phyloP scores from a whole-genome alignment of 2,113 vertebrate genomes.

The Hemibagrus wyckioides region DNA sequence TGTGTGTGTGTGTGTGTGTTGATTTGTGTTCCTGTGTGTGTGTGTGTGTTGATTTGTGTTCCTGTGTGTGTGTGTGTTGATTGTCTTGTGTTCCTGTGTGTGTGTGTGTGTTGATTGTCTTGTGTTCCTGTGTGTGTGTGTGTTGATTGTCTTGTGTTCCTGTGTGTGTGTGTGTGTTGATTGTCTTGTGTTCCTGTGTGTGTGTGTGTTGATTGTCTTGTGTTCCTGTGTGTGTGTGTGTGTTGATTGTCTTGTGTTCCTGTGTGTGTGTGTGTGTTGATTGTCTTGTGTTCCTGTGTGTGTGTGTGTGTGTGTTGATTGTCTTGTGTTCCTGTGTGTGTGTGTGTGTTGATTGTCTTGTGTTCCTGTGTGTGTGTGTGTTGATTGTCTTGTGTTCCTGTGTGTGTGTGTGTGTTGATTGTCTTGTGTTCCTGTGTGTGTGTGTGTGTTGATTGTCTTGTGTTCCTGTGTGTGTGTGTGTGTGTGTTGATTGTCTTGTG shows the following conservation, averaged over 20 bases:
- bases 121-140: conserved; percentile 58
- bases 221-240: conserved; percentile 58
- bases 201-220: conserved; percentile 43
- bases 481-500: conserved; percentile 64
- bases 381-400: conserved; percentile 63
- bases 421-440: conserved; percentile 22
- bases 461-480: conserved; percentile 47
- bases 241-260: too few relatives aligned
- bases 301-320: conserved; percentile 50
- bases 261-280: conserved; percentile 53
- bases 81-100: conserved; percentile 50
- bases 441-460: too few relatives aligned
- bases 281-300: conserved; percentile 50
- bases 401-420: conserved; percentile 48
- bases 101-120: conserved; percentile 43
- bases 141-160: too few relatives aligned
- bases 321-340: conserved; percentile 58
- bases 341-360: conserved; percentile 29
- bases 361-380: conserved; percentile 47
- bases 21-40: conserved; percentile 41
- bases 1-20: conserved; percentile 56
- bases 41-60: conserved; percentile 47
- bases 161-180: conserved; percentile 51
- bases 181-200: conserved; percentile 50
- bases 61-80: conserved; percentile 19